phyloP scores from a whole-genome alignment of 64 coral and sea anemone genomes.

The Porites australiensis region DNA sequence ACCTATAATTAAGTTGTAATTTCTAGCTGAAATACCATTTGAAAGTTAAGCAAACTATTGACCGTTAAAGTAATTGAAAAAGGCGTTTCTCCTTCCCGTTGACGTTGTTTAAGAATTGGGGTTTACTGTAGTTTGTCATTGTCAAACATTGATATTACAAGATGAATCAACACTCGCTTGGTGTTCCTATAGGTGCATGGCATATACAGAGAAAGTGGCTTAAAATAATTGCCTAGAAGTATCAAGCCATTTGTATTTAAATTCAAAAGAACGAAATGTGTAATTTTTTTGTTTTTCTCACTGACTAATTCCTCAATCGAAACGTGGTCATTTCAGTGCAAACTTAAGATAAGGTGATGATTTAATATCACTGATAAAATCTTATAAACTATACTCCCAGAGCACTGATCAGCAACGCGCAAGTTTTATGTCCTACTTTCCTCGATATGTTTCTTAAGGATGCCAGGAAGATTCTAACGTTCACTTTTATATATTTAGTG shows the following conservation, averaged over 20 bases:
- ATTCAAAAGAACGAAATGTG: neutral
- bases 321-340: neutral
- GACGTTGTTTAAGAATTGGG: neutral
- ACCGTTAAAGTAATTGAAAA: neutral
- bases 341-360: neutral
- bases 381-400: slow-evolving; percentile 15
- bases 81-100: neutral
- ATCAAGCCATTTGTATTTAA: neutral
- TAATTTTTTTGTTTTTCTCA: neutral
- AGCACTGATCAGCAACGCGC: neutral
- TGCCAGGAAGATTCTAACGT: too few species aligned
- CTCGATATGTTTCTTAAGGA: too few species aligned
- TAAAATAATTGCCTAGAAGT: too few species aligned
- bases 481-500: neutral
- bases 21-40: too few species aligned
- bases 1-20: too few species aligned
- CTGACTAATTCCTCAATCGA: neutral
- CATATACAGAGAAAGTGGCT: too few species aligned
- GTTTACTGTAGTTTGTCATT: neutral
- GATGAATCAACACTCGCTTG: too few species aligned
- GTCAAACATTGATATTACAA: neutral
- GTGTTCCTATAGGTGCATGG: too few species aligned
- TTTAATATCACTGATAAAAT: slow-evolving; percentile 39
- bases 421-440: neutral
- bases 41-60: too few species aligned